A percentile compares a stretch with the other conserved stretches of the same genome.
Evolutionary conservation across 2,888 invertebrate genomes (phyloP).

Genomic region (Pristionchus maxplancki): DNA sequence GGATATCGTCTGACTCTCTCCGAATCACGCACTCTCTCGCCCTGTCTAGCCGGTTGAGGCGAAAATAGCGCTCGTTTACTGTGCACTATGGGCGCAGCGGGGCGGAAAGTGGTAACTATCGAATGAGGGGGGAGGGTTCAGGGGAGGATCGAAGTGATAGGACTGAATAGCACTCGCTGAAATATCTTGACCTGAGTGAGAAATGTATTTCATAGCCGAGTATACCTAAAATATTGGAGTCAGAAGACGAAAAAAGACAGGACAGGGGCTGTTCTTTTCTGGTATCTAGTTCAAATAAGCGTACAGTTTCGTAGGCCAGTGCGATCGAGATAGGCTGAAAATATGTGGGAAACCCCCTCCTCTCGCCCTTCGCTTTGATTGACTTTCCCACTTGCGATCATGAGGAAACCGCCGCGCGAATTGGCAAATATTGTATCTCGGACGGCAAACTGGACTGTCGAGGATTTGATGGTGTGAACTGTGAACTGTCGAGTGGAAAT

Average conservation of each 20-base stretch:
- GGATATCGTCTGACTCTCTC: neutral
- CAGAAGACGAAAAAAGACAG: neutral
- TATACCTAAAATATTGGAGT: neutral
- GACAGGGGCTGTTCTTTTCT: no score
- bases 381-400: constrained; percentile 42
- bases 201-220: neutral
- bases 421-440: constrained; percentile 20
- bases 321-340: neutral
- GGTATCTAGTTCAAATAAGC: neutral
- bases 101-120: neutral
- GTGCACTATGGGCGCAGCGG: constrained; percentile 2
- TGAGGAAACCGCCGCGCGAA: neutral
- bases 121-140: neutral
- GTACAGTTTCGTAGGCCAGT: neutral
- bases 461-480: neutral
- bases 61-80: neutral
- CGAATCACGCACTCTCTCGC: neutral
- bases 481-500: no score
- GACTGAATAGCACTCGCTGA: no score
- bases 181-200: no score
- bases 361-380: neutral
- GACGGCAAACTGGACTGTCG: neutral
- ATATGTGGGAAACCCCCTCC: constrained; percentile 15
- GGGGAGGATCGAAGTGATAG: neutral
- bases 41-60: neutral